Evolutionary conservation across 2,797 vertebrate genomes (phyloP), one percentile per base, ranked within the genome.

Genomic region (Margarornis squamiger): DNA sequence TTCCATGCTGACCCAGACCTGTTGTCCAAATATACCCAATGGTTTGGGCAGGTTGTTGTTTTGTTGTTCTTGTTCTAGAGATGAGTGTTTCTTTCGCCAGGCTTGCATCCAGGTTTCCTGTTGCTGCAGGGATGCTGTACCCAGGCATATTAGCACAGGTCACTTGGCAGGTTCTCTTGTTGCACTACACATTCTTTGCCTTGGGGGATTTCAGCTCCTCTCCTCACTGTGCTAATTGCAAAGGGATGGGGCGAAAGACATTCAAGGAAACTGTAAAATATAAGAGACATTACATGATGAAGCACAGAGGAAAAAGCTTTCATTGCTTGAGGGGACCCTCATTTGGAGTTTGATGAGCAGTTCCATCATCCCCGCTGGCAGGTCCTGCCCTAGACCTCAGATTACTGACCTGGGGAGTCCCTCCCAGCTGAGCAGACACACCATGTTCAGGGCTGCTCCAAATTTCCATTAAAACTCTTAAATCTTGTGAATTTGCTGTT

Each of bases 341-440:
- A 0, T 81, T 55, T 67, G 45, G 48, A 86, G 20, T 30, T 21
- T 29, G 26, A 7, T 39, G 34, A 36, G 0, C 2, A 84, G 23
- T 51, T 36, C 11, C 20, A 52, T 41, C 5, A 7, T 59, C 41
- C n/a, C 8, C 0, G 0, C 15, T 70, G 36, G 14, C 2, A 4
- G 7, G 23, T 68, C n/a, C 34, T 92, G n/a, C n/a, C 30, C 30
- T 9, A 54, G 48, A 66, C 34, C 19, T 72, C 34, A 22, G 11
- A 55, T 59, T 88, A 20, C 32, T 5, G 3, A 68, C 21, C 41
- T 75, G 32, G 10, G 14, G 43, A 77, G 54, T 12, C 58, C 18
- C 36, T 73, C 14, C 9, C 48, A 73, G 52, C 2, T 3, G 34
- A 80, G 20, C 52, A 85, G 30, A 43, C 79, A 48, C 6, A 23